Conservation (phyloP, 2,888 invertebrate genomes). For the Antheraea yamamai region DNA sequence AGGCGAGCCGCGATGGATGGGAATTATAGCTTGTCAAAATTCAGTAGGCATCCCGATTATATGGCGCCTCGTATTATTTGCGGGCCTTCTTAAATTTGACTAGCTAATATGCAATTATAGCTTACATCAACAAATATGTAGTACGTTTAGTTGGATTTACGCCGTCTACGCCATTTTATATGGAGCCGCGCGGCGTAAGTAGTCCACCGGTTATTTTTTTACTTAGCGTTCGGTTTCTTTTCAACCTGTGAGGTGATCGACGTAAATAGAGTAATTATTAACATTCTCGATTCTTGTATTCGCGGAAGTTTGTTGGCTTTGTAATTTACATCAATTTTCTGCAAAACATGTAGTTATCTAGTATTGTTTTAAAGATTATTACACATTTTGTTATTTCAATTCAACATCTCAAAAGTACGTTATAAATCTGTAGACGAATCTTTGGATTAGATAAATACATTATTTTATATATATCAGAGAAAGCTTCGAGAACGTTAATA, state of each 20-base stretch:
- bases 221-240: constrained; percentile 11
- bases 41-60: constrained; percentile 21
- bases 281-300: constrained; percentile 10
- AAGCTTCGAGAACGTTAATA: neutral
- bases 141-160: constrained; percentile 20
- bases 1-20: constrained; percentile 57
- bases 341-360: neutral
- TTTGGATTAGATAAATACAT: neutral
- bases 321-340: neutral
- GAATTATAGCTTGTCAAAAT: constrained; percentile 42
- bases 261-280: constrained; percentile 16
- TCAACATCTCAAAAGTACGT: neutral
- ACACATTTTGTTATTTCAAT: neutral
- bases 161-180: constrained; percentile 21
- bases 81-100: constrained; percentile 35
- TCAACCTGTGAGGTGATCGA: constrained; percentile 19
- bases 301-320: neutral
- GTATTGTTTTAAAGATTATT: neutral
- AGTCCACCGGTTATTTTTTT: constrained; percentile 21
- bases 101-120: constrained; percentile 52
- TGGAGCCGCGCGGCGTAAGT: constrained; percentile 18
- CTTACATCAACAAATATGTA: constrained; percentile 24
- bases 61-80: constrained; percentile 30
- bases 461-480: neutral
- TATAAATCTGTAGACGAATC: neutral